These are phyloP conservation scores for Merops nubicus DNA, from an alignment of 2,113 vertebrate genomes.

Conservation along the genomic window DNA sequence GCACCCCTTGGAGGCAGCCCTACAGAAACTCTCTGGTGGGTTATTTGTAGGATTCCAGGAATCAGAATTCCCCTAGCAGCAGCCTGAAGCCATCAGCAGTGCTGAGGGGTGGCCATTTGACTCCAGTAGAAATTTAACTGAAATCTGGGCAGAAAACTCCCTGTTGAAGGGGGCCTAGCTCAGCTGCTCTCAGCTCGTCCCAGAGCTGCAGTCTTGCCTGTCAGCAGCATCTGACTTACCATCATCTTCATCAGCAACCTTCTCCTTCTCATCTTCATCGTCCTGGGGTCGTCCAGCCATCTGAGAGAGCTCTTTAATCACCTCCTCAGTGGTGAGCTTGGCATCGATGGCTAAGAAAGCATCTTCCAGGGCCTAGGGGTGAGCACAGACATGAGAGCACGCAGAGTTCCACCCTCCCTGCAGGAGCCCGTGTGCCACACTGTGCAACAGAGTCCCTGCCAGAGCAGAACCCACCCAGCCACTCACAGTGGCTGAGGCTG, in stretches of 20 bases:
- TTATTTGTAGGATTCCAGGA: neutral
- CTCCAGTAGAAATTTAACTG: neutral
- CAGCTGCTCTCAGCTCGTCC: neutral
- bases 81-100: neutral
- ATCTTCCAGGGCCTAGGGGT: conserved; percentile 90
- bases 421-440: accelerated
- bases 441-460: neutral
- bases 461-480: neutral
- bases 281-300: conserved; percentile 92
- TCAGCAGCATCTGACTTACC: conserved; percentile 76
- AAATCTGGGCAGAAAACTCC: neutral
- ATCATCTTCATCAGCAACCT: conserved; percentile 97
- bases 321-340: conserved; percentile 91
- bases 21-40: accelerated
- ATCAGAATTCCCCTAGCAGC: neutral
- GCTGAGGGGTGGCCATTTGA: neutral
- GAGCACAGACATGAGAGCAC: neutral
- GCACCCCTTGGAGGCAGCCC: neutral
- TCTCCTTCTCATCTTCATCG: conserved; percentile 85
- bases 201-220: neutral
- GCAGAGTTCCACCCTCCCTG: neutral
- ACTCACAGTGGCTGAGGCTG: neutral
- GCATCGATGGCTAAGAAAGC: conserved; percentile 94
- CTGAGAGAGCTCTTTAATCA: conserved; percentile 93
- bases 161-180: neutral